Base-by-base conservation (phyloP, 2,113 vertebrate species). In the Micronycteris hirsuta region DNA sequence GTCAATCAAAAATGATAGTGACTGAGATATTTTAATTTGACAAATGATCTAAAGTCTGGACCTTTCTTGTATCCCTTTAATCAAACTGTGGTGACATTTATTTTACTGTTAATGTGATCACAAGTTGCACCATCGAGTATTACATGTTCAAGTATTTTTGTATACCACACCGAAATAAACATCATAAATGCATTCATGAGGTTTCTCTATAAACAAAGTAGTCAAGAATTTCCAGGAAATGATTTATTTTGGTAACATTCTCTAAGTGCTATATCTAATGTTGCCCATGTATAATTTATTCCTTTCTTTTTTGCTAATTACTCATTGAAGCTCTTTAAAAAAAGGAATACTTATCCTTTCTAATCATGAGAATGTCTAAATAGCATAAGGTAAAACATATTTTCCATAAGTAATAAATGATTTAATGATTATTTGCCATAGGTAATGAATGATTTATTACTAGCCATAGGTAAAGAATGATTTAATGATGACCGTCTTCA, bases 191-290 rank as follows among this genome's bases (percentile, higher is more conserved):
- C 5, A 77, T 94, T 88, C 26, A 56, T 67, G 49, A 85, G 3
- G 9, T 87, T 95, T 94, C 54, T 84, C 3, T 68, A 33, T 38
- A 56, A 90, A 54, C 41, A 85, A 11, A 28, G 0, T 3, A 81
- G 26, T 78, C 31, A 88, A 77, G 5, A 41, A 67, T 74, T 47
- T 77, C 20, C 17, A 87, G 28, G 47, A 93, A 93, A 24, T 95
- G 10, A 67, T 88, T 89, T 94, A 95, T 94, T 93, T 93, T 94
- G 43, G 56, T 65, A 92, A 38, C 4, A 90, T 5, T 67, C 28
- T 77, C 20, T 83, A 49, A 71, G 26, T 43, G 3, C 2, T 85
- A 1, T 67, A 54, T 31, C 12, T 65, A 86, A 54, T 36, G 45
- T 8, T 14, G 52, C 15, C 41, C 73, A 47, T 85, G 20, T 74